Evolutionary conservation across 2,888 invertebrate species (phyloP), one percentile per base, ranked within the genome.

Genomic region (Noctua comes): DNA sequence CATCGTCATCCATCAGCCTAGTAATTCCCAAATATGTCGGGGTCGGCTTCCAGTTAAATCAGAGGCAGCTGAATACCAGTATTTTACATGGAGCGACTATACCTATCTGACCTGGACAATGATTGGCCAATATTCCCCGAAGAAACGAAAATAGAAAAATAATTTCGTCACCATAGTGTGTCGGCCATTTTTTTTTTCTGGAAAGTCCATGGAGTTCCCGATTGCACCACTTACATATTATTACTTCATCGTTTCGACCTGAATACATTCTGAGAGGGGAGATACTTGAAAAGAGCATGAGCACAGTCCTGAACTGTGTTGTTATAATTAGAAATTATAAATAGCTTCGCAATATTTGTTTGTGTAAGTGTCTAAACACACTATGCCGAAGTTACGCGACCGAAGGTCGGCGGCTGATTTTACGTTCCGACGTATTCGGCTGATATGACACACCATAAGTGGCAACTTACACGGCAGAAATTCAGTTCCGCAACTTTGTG

Each of bases 241-340:
- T 73, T 77, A 51, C 80, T 51, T 69, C 64, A 75, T 62, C 59
- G 31, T 59, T 70, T 74, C 74, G 90, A 86, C 90, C 90, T 78
- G 64, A 84, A 88, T 90, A 80, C 85, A 88, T 85, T 74, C 43
- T 71, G 80, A 90, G 36, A 43, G 27, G 76, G 51, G 51, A 8
- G 79, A 83, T 79, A 82, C 80, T 90, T 83, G 86, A 79, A 76
- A 75, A 73, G 73, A 57, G 75, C 82, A 85, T 84, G 79, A 78
- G 84, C 77, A 69, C 83, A 70, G 73, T 78, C 71, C 69, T 75
- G 73, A 70, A 31, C 68, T 2, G 54, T 31, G 8, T 24, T 46
- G n/a, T 31, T 88, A 89, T 84, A 87, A 85, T 75, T 87, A 87
- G 86, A 84, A 64, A 82, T 83, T 80, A 65, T 83, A 81, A 83